phyloP scores from a whole-genome alignment of 2,888 invertebrate genomes.

The Julus scanicus region DNA sequence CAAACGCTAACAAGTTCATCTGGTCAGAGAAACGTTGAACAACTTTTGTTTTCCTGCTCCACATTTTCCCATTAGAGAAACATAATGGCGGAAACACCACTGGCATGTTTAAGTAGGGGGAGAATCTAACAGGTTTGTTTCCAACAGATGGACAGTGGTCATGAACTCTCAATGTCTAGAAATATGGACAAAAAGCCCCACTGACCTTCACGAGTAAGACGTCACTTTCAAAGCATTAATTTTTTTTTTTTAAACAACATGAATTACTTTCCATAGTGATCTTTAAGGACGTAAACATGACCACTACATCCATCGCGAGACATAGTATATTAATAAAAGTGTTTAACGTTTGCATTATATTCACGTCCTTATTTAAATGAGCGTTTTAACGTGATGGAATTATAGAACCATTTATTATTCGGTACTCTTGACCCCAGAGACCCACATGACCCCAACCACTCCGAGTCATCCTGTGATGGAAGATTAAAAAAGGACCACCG shows the following conservation, averaged over 20 bases:
- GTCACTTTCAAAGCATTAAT: neutral
- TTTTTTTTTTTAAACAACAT: neutral
- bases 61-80: neutral
- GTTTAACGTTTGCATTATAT: neutral
- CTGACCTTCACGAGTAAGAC: neutral
- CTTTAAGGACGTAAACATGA: too few relatives aligned
- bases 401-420: neutral
- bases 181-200: neutral
- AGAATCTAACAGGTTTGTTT: neutral
- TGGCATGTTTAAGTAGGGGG: neutral
- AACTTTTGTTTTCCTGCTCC: slow-evolving; percentile 1
- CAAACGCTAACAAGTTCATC: neutral
- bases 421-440: neutral
- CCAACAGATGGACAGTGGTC: neutral
- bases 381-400: neutral
- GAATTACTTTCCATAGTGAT: too few relatives aligned
- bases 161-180: neutral
- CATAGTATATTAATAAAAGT: neutral
- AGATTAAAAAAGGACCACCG: neutral
- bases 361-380: slow-evolving; percentile 27
- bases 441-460: neutral
- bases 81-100: neutral
- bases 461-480: neutral
- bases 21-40: neutral
- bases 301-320: too few relatives aligned